Evolutionary conservation across 2,888 invertebrate genomes (phyloP), one percentile per base, ranked within the genome.

Genomic region (Tenthredo livida): DNA sequence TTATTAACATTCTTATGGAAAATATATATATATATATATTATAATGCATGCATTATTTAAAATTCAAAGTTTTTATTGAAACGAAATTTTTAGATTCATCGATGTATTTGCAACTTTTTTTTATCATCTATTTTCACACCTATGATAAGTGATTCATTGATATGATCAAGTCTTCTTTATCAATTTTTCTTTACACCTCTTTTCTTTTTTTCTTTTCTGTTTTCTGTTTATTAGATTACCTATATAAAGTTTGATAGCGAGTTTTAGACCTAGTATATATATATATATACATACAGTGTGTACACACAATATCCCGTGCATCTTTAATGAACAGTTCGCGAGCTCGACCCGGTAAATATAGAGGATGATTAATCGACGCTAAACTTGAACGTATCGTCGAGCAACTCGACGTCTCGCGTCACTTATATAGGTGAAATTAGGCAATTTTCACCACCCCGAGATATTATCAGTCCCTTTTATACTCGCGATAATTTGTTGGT

Each of bases 331-430:
- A 70, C n/a, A n/a, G 37, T 72, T 33, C 37, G 70, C 17, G 40
- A n/a, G 40, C 40, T 17, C 33, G 40, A 72, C 7, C n/a, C 9
- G 40, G 17, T 72, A 40, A 72, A 72, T 10, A 72, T 10, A 72
- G 40, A 33, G 17, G n/a, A n/a, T 72, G 70, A 72, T 70, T 70
- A 70, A 70, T 70, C 7, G 70, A 70, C 37, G 70, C 2, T 10
- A 37, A 72, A 72, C 15, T 33, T 72, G 5, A n/a, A 37, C 37
- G 70, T n/a, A n/a, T 33, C 29, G 17, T 70, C n/a, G 70, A n/a
- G 7, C 0, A 54, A 54, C 54, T 5, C n/a, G 54, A 17, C 7
- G 17, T n/a, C 54, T 54, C n/a, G n/a, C n/a, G n/a, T 54, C 54
- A n/a, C n/a, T 17, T 54, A 29, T 54, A 4, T 47, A 33, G 40